Evolutionary conservation across 1,140 invertebrate genomes (phyloP).

Genomic region (Acyrthosiphon pisum): DNA sequence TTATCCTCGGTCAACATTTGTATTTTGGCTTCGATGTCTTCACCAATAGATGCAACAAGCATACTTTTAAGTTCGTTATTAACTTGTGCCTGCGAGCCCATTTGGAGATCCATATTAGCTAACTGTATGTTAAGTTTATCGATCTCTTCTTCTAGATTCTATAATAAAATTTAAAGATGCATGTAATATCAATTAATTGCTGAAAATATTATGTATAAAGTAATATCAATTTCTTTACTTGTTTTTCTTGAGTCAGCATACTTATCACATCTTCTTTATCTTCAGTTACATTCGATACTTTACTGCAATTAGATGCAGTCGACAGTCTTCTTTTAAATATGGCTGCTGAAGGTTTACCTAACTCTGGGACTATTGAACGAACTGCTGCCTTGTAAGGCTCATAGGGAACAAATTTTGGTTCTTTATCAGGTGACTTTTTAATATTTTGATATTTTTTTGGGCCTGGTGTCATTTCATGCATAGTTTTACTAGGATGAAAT

Average conservation of each 20-base stretch:
- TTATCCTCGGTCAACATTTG: constrained; percentile 91
- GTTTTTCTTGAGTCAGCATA: constrained; percentile 41
- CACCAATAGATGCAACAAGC: constrained; percentile 90
- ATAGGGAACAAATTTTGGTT: constrained; percentile 85
- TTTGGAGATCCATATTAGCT: constrained; percentile 72
- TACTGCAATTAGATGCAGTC: constrained; percentile 58
- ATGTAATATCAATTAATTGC: background rate
- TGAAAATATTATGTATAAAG: background rate
- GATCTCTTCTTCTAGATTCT: constrained; percentile 66
- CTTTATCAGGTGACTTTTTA: constrained; percentile 68
- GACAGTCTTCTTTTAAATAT: constrained; percentile 62
- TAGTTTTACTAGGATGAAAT: background rate
- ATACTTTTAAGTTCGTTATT: constrained; percentile 93
- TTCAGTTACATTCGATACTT: constrained; percentile 64
- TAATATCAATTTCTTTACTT: constrained; percentile 23
- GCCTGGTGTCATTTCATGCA: constrained; percentile 27
- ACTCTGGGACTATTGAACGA: constrained; percentile 73
- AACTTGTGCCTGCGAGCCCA: constrained; percentile 78
- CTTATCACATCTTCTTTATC: constrained; percentile 73
- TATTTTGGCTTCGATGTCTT: constrained; percentile 88
- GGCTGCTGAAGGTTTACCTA: constrained; percentile 61
- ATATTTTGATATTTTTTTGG: constrained; percentile 59
- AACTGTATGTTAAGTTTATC: constrained; percentile 70
- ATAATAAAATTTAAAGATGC: constrained; percentile 46
- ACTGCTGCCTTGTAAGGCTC: constrained; percentile 88